phyloP scores from a whole-genome alignment of 2,113 vertebrate genomes.

The Leptodactylus fuscus region DNA sequence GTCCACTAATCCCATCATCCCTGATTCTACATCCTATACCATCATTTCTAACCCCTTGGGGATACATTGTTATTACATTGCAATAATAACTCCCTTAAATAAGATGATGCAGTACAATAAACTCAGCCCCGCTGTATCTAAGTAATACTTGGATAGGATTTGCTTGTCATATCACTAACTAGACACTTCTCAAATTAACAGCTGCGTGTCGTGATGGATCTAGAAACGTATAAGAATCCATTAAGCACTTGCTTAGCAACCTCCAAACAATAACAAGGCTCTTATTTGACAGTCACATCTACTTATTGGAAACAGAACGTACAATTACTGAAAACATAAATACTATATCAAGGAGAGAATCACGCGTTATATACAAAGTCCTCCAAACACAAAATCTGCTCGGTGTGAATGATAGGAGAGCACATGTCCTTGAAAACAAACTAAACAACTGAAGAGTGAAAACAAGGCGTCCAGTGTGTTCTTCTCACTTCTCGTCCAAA shows the following conservation, averaged over 20 bases:
- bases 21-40: too few species aligned
- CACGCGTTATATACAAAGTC: not conserved
- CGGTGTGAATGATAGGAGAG: not conserved
- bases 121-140: not conserved
- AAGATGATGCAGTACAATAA: not conserved
- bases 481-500: not conserved
- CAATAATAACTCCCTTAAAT: not conserved
- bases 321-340: slow-evolving; percentile 13
- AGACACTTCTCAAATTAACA: not conserved
- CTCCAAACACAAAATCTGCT: not conserved
- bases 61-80: not conserved
- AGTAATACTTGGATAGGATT: not conserved
- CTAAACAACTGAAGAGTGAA: not conserved
- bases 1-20: too few species aligned
- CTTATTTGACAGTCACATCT: slow-evolving; percentile 21
- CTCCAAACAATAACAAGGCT: not conserved
- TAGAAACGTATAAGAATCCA: not conserved
- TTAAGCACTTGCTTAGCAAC: slow-evolving; percentile 13
- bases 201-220: not conserved
- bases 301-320: slow-evolving; percentile 22
- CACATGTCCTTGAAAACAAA: slow-evolving; percentile 10
- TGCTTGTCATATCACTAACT: not conserved
- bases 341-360: not conserved
- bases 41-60: too few species aligned
- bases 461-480: not conserved